Percentiles rank a stretch among this genome's conserved stretches.
Conservation (phyloP, 2,888 invertebrate genomes). For the Drosophila tripunctata region DNA sequence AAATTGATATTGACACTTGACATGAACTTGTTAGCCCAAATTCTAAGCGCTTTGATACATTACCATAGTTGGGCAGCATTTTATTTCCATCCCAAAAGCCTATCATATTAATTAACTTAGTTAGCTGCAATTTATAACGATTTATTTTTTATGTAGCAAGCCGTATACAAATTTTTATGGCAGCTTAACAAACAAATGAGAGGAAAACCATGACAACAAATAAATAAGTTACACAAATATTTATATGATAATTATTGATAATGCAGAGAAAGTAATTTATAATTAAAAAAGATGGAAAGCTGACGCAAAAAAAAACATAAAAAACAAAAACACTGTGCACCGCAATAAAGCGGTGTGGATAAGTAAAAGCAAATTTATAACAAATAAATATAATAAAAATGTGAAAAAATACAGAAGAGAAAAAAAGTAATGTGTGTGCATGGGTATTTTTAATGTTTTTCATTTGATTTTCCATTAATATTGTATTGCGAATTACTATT, state of each 20-base stretch:
- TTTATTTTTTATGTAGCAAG: slow-evolving; percentile 51
- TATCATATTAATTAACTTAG: slow-evolving; percentile 14
- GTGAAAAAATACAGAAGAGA: slow-evolving; percentile 28
- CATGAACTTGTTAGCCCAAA: neutral
- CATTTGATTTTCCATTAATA: slow-evolving; percentile 70
- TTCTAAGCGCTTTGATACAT: too few species aligned
- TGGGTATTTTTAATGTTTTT: slow-evolving; percentile 53
- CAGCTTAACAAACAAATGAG: slow-evolving; percentile 38
- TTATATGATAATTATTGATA: slow-evolving; percentile 72
- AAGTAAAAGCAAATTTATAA: slow-evolving; percentile 57
- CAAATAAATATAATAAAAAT: slow-evolving; percentile 34
- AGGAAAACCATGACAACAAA: slow-evolving; percentile 31
- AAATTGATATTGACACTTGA: neutral
- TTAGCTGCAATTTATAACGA: slow-evolving; percentile 41
- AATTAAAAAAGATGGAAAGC: slow-evolving; percentile 20
- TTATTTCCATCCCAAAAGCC: slow-evolving; percentile 8
- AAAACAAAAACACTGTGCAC: slow-evolving; percentile 31
- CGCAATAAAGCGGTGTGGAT: slow-evolving; percentile 25
- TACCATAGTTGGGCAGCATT: slow-evolving; percentile 2
- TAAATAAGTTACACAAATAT: slow-evolving; percentile 70
- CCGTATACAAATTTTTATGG: slow-evolving; percentile 51
- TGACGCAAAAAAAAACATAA: slow-evolving; percentile 15
- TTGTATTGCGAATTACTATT: slow-evolving; percentile 72
- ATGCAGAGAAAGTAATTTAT: slow-evolving; percentile 63
- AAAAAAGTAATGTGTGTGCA: slow-evolving; percentile 61